These are phyloP conservation scores for Artibeus jamaicensis DNA, from an alignment of 2,797 vertebrate genomes.

Conservation along the genomic window DNA sequence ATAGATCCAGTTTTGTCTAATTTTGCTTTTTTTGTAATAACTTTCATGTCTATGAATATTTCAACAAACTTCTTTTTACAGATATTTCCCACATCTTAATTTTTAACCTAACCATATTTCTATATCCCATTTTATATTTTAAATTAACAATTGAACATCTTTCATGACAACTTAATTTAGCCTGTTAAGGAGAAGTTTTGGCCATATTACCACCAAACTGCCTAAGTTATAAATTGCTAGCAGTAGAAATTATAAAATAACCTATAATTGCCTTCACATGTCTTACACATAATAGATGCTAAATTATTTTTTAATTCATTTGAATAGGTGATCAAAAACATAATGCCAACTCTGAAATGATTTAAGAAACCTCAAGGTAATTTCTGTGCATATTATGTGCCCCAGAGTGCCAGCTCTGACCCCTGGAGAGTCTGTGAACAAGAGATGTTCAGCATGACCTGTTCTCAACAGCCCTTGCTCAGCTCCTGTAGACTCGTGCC, in stretches of 20 bases:
- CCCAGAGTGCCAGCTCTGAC: neutral
- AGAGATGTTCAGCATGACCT: neutral
- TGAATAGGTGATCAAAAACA: neutral
- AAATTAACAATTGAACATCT: neutral
- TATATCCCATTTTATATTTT: neutral
- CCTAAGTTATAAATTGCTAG: neutral
- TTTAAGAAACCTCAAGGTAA: neutral
- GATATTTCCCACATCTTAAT: neutral
- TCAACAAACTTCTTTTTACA: neutral
- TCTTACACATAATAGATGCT: neutral
- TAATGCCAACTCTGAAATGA: neutral
- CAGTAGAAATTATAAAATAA: neutral
- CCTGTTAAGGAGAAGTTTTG: neutral
- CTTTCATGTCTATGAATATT: neutral
- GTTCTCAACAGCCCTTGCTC: neutral
- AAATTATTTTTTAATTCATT: neutral
- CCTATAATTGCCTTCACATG: neutral
- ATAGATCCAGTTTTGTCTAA: neutral
- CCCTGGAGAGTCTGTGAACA: neutral
- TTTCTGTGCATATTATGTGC: neutral
- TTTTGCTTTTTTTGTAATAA: neutral
- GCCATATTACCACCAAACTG: neutral
- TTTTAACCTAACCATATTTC: neutral
- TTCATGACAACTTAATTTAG: neutral
- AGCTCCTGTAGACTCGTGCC: neutral